phyloP scores from a whole-genome alignment of 2,113 vertebrate genomes.

The Thinocorus orbignyianus region DNA sequence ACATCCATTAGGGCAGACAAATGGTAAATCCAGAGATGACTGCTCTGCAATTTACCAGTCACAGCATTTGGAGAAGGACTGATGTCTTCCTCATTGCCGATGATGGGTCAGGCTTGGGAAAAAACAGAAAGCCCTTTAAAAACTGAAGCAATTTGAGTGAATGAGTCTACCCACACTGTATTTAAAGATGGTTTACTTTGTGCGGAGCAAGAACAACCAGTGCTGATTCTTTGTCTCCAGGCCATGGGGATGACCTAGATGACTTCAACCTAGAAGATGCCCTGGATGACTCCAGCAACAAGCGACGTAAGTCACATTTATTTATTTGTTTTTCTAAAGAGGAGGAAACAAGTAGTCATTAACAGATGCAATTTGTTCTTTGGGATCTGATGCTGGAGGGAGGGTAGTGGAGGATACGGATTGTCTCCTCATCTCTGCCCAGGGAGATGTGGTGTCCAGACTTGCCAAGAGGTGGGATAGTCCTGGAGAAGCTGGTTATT shows the following conservation, averaged over 20 bases:
- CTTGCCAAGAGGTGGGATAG: not conserved
- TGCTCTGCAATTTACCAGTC: constrained; percentile 37
- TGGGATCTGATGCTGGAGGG: not conserved
- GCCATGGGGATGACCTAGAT: constrained; percentile 33
- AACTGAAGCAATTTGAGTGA: constrained; percentile 11
- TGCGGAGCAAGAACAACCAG: not conserved
- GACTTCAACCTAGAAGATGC: constrained; percentile 60
- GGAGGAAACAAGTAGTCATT: not conserved
- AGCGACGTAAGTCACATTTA: constrained; percentile 69
- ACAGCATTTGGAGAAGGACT: not conserved
- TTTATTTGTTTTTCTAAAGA: not conserved
- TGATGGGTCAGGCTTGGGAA: constrained; percentile 17
- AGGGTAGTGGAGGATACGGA: not conserved
- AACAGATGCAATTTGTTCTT: not conserved
- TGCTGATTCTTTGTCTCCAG: constrained; percentile 53
- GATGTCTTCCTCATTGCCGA: not conserved
- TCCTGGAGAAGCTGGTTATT: not conserved
- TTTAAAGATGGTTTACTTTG: not conserved
- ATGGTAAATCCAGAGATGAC: constrained; percentile 28
- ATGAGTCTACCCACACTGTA: not conserved
- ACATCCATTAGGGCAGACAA: constrained; percentile 28
- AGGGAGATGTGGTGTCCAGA: fast-evolving
- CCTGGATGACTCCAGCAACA: constrained; percentile 15
- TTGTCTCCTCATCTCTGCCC: not conserved
- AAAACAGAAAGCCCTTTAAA: not conserved